Percentiles rank a stretch among this genome's conserved stretches.
Evolutionary conservation across 2,797 vertebrate genomes (phyloP).

Genomic region (Rhynchotus rufescens): DNA sequence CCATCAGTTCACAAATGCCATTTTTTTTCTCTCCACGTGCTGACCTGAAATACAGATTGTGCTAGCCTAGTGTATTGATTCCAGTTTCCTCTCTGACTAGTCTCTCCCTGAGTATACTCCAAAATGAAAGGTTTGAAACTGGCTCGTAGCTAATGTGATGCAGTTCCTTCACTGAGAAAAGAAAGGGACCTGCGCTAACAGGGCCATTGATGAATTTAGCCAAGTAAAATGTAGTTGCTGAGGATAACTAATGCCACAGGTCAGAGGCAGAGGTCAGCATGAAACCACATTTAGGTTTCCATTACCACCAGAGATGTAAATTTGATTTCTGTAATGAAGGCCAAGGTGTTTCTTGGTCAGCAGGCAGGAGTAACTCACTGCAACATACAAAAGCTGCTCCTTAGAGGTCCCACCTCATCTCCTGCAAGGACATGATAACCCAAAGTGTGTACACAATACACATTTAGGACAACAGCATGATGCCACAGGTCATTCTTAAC

Average conservation of each 20-base stretch:
- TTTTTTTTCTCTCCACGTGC: slow-evolving; percentile 18
- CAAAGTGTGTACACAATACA: background rate
- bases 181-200: slow-evolving; percentile 28
- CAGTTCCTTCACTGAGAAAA: slow-evolving; percentile 29
- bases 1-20: slow-evolving; percentile 15
- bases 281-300: slow-evolving; percentile 4
- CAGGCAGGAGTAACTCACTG: background rate
- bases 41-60: slow-evolving; percentile 51
- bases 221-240: slow-evolving; percentile 11
- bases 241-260: slow-evolving; percentile 11
- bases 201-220: slow-evolving; percentile 47
- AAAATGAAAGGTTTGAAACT: slow-evolving; percentile 41
- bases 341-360: background rate
- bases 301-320: slow-evolving; percentile 25
- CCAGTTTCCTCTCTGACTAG: slow-evolving; percentile 23
- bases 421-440: background rate
- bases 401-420: background rate
- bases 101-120: background rate
- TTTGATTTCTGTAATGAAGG: slow-evolving; percentile 29
- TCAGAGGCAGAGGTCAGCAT: slow-evolving; percentile 25
- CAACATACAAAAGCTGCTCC: background rate
- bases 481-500: background rate
- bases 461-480: background rate
- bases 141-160: slow-evolving; percentile 21
- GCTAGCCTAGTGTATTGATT: slow-evolving; percentile 35